A percentile compares a stretch with the other conserved stretches of the same genome.
Conservation (phyloP, 1,140 invertebrate species). For the Heliconius eleuchia region DNA sequence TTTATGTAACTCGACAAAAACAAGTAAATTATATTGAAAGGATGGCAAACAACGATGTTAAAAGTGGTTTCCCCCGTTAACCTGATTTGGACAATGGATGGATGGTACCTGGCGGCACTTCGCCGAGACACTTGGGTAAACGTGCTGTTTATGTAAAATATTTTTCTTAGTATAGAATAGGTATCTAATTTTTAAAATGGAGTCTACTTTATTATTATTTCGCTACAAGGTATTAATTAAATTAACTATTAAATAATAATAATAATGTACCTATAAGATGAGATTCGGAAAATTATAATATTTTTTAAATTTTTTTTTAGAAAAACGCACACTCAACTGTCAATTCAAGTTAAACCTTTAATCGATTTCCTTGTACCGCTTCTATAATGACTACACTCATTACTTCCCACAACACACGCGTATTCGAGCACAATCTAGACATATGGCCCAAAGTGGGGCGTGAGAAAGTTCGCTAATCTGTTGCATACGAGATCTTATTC, state of each 20-base stretch:
- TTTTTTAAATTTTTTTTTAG: no score
- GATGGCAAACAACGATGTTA: constrained; percentile 3
- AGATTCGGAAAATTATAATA: no score
- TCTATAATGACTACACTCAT: not conserved
- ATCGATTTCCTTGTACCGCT: not conserved
- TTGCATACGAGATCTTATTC: constrained; percentile 7
- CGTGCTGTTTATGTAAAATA: no score
- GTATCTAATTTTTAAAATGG: no score
- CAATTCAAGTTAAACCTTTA: no score
- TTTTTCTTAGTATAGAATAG: no score
- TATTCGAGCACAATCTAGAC: not conserved
- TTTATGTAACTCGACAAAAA: not conserved
- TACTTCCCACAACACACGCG: not conserved
- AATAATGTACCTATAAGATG: no score
- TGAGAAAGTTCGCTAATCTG: constrained; percentile 12
- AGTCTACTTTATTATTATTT: no score
- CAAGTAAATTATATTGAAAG: constrained; percentile 4
- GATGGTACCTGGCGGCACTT: not conserved
- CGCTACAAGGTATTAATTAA: no score
- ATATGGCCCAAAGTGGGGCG: constrained; percentile 11
- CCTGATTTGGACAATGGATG: constrained; percentile 5
- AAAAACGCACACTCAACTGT: no score
- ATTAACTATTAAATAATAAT: no score
- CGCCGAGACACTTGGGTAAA: not conserved
- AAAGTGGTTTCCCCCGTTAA: not conserved